Conservation (phyloP, 2,888 invertebrate genomes). For the Pollenia griseotomentosa region DNA sequence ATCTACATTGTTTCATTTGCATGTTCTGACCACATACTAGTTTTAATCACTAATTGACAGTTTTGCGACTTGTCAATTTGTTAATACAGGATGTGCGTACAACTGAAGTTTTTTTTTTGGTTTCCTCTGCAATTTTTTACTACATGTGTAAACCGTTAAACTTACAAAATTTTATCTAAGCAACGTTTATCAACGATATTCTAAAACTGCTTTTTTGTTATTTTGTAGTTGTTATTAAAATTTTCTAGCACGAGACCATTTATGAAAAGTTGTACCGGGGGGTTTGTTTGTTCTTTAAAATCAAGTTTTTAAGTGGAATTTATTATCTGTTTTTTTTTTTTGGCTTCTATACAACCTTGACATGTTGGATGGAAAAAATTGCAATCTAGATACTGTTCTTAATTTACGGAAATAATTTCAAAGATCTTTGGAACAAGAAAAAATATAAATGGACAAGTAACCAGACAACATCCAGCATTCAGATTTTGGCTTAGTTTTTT, state of each 20-base stretch:
- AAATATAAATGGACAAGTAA: background rate
- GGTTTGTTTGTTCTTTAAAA: background rate
- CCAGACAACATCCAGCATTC: background rate
- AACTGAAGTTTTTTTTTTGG: background rate
- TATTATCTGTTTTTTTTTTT: slow-evolving; percentile 8
- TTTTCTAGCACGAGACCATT: slow-evolving; percentile 39
- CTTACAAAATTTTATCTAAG: slow-evolving; percentile 20
- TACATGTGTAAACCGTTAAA: slow-evolving; percentile 48
- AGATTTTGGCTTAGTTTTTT: background rate
- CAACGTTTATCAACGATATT: slow-evolving; percentile 19
- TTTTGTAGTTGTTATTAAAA: slow-evolving; percentile 35
- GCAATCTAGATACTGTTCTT: slow-evolving; percentile 44
- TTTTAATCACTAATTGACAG: slow-evolving; percentile 56
- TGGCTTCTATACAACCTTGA: slow-evolving; percentile 39
- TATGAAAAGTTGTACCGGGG: slow-evolving; percentile 14
- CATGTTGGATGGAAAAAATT: slow-evolving; percentile 15
- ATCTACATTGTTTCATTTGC: background rate
- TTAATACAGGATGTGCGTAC: slow-evolving; percentile 53
- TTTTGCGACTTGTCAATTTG: slow-evolving; percentile 46
- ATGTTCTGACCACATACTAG: background rate
- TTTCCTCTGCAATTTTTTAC: background rate
- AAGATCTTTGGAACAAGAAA: slow-evolving; percentile 16
- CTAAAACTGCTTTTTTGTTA: background rate
- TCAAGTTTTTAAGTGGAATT: slow-evolving; percentile 8
- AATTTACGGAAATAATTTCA: slow-evolving; percentile 48